These are phyloP conservation scores for Drosophila mercatorum DNA, from an alignment of 2,888 invertebrate genomes.

Conservation along the genomic window DNA sequence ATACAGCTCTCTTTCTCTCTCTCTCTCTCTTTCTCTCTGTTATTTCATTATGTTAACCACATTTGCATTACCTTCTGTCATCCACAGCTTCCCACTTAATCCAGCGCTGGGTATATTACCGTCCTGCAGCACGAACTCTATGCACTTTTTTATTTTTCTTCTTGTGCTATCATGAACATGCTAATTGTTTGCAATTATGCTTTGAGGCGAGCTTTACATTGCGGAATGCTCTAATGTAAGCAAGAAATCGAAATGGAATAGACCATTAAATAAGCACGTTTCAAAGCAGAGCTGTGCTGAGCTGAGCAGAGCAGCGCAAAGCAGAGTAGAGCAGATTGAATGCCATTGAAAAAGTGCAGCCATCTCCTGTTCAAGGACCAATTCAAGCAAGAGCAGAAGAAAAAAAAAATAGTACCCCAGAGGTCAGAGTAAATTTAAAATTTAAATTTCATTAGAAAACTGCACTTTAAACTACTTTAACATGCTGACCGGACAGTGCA, in stretches of 20 bases:
- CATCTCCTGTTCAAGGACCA: constrained; percentile 21
- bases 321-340: constrained; percentile 8
- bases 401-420: background rate
- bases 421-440: constrained; percentile 22
- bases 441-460: background rate
- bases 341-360: constrained; percentile 32
- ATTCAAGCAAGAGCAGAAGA: constrained; percentile 14
- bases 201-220: constrained; percentile 56
- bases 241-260: constrained; percentile 39
- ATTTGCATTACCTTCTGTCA: background rate
- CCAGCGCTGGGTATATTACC: constrained; percentile 20
- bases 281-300: background rate
- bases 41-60: background rate
- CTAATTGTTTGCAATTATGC: constrained; percentile 81
- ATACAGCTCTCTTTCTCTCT: too few relatives aligned
- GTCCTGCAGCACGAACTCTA: constrained; percentile 1
- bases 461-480: background rate
- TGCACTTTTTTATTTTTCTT: background rate
- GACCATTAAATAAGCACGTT: constrained; percentile 53
- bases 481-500: background rate
- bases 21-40: background rate
- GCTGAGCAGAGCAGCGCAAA: background rate
- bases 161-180: constrained; percentile 37
- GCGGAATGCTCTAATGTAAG: constrained; percentile 35
- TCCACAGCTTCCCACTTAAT: background rate